Evolutionary conservation across 1,140 invertebrate species (phyloP), one percentile per base, ranked within the genome.

Genomic region (honey bee (Apis mellifera)): DNA sequence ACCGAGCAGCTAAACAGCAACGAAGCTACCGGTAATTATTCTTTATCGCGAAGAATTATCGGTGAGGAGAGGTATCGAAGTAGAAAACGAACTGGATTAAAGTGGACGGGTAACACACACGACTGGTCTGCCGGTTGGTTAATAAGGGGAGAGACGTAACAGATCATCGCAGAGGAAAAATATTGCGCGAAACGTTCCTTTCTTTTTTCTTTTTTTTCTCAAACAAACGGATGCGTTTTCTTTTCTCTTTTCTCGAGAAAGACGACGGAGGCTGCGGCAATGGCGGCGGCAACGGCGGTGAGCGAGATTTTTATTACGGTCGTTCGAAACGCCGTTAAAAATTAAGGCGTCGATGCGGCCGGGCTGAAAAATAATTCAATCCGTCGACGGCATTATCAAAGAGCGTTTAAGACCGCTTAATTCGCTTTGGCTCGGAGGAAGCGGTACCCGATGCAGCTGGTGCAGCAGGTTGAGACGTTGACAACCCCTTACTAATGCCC

Each of bases 351-450:
- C 85, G 75, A 78, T 65, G 69, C 76, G 60, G 52, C 55, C 50
- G 64, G 70, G 80, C 59, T 62, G 84, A 87, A 86, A 79, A 86
- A 89, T 90, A 89, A 84, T 87, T 89, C 73, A 84, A 82, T 84
- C 73, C 82, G 86, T 89, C 78, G 89, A 90, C 89, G 88, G 88
- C 84, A 66, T 73, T 90, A 90, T 91, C 90, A 91, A 91, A 90
- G 89, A 86, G 69, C 89, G 82, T 86, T 90, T 90, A 90, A 89
- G 89, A 90, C 78, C 88, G 86, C 89, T 90, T 88, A 89, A 90
- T 91, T 90, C 87, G 76, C 70, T 42, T 80, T 82, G 76, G 21
- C 75, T 64, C 80, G 32, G n/a, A n/a, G 32, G 77, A 68, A 74
- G 71, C 83, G 83, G 86, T 77, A 82, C 78, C 78, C 80, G 72